Percentiles rank a stretch among this genome's conserved stretches.
Conservation (phyloP, 2,888 invertebrate species). For the Myathropa florea region DNA sequence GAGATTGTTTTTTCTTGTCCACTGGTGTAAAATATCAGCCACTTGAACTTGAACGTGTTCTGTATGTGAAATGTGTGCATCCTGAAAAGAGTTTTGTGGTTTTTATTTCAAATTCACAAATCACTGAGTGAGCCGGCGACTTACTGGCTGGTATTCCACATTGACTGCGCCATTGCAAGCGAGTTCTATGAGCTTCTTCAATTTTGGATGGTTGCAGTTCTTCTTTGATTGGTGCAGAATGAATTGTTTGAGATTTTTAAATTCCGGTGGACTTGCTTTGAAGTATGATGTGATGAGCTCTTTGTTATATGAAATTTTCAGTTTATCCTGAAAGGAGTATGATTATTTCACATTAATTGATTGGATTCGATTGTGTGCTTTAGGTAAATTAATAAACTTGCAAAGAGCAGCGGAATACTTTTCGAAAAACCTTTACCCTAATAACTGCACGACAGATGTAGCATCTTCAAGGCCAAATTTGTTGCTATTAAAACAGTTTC, state of each 20-base stretch:
- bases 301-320: constrained; percentile 77
- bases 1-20: constrained; percentile 78
- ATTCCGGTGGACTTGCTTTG: constrained; percentile 66
- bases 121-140: not conserved
- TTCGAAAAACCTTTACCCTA: too few species aligned
- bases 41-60: constrained; percentile 77
- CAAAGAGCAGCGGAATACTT: too few species aligned
- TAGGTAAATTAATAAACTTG: too few species aligned
- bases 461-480: too few species aligned
- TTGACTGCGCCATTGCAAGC: constrained; percentile 76
- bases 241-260: constrained; percentile 76
- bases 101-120: not conserved
- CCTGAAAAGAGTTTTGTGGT: constrained; percentile 61
- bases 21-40: constrained; percentile 77
- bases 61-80: constrained; percentile 71
- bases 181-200: constrained; percentile 77
- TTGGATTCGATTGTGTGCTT: too few species aligned
- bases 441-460: too few species aligned
- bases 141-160: constrained; percentile 77
- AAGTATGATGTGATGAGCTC: constrained; percentile 76
- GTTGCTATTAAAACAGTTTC: too few species aligned
- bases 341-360: not conserved
- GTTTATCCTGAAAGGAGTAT: constrained; percentile 74
- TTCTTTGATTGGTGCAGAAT: constrained; percentile 78
- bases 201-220: constrained; percentile 78